Percentiles rank a stretch among this genome's conserved stretches.
phyloP scores from a whole-genome alignment of 2,113 vertebrate species.

The Mixornis gularis region DNA sequence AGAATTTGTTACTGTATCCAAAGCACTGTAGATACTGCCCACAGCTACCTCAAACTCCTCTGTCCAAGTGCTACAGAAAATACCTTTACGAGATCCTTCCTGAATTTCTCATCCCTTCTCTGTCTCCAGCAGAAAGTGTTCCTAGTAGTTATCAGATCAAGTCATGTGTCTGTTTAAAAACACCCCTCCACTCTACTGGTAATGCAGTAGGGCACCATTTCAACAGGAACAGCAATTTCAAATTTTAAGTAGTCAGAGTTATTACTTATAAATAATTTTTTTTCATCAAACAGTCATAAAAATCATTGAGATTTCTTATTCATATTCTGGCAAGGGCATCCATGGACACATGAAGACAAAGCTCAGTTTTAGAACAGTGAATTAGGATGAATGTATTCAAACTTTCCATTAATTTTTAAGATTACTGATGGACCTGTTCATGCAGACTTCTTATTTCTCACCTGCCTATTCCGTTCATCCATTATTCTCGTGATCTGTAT shows the following conservation, averaged over 20 bases:
- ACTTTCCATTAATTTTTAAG: not conserved
- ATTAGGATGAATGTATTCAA: not conserved
- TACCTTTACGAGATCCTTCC: not conserved
- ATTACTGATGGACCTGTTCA: not conserved
- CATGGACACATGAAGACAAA: not conserved
- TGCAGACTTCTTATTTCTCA: conserved; percentile 54
- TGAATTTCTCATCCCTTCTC: not conserved
- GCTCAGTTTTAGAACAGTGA: not conserved
- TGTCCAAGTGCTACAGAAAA: not conserved
- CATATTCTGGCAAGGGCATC: not conserved
- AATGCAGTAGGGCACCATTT: not conserved
- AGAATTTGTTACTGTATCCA: not conserved
- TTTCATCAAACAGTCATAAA: not conserved
- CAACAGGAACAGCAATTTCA: not conserved
- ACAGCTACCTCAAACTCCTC: not conserved
- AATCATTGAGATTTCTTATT: not conserved
- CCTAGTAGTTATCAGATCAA: not conserved
- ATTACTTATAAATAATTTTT: not conserved
- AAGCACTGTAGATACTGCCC: not conserved
- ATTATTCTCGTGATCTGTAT: conserved; percentile 99
- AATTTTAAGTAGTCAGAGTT: not conserved
- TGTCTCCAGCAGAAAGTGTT: not conserved
- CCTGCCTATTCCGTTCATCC: conserved; percentile 98
- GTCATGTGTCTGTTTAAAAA: not conserved
- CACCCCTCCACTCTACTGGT: not conserved